These are phyloP conservation scores for Anoplopoma fimbria DNA, from an alignment of 2,113 vertebrate genomes.

Conservation along the genomic window DNA sequence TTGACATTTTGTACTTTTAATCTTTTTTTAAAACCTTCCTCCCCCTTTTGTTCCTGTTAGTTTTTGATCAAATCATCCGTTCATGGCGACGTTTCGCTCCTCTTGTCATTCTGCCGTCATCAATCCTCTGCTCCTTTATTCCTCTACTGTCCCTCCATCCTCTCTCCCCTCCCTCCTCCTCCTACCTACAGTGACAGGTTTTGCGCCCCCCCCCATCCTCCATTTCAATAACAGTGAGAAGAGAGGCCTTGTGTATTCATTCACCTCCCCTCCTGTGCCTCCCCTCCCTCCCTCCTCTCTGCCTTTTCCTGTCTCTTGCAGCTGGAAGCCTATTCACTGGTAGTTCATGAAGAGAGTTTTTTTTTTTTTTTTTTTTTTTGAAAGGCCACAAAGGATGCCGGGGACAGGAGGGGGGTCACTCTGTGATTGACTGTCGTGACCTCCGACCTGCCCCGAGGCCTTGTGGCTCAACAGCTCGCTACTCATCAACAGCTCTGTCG, in stretches of 20 bases:
- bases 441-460: conserved; percentile 78
- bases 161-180: conserved; percentile 28
- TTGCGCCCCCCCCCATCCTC: conserved; percentile 1
- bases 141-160: conserved; percentile 25
- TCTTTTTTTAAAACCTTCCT: not conserved
- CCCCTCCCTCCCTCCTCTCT: conserved; percentile 34
- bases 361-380: conserved; percentile 46
- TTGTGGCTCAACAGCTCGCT: conserved; percentile 42
- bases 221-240: conserved; percentile 80
- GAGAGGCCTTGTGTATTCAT: conserved; percentile 68
- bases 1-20: not conserved
- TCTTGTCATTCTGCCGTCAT: conserved; percentile 58
- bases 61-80: conserved; percentile 20
- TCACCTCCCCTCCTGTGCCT: conserved; percentile 47
- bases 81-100: conserved; percentile 6
- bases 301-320: conserved; percentile 78
- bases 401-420: conserved; percentile 65
- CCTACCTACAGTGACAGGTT: not conserved
- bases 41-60: no score
- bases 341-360: conserved; percentile 79
- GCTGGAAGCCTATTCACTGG: conserved; percentile 81
- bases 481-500: conserved; percentile 52
- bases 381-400: conserved; percentile 73
- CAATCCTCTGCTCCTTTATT: conserved; percentile 49
- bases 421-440: conserved; percentile 81